These are phyloP conservation scores for Beaufortia kweichowensis DNA, from an alignment of 2,113 vertebrate species.

Conservation along the genomic window DNA sequence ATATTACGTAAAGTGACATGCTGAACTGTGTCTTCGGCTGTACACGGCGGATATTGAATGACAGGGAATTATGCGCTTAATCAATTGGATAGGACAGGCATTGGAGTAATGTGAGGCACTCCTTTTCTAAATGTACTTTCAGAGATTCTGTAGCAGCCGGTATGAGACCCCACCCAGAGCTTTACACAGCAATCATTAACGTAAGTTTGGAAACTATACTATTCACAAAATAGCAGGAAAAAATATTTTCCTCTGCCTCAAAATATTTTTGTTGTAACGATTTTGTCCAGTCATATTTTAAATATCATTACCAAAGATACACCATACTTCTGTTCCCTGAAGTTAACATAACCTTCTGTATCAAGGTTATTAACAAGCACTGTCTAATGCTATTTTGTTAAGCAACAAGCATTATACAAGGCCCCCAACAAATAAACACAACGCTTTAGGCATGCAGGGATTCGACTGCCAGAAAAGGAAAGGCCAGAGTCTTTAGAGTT, in stretches of 20 bases:
- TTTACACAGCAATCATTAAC: conserved; percentile 12
- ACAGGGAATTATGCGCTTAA: conserved; percentile 56
- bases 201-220: conserved; percentile 2
- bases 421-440: conserved; percentile 48
- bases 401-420: conserved; percentile 44
- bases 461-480: conserved; percentile 45
- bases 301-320: conserved; percentile 30
- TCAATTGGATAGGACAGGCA: conserved; percentile 55
- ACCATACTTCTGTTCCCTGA: not conserved
- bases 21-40: conserved; percentile 55
- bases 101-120: conserved; percentile 54
- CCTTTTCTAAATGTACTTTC: conserved; percentile 42
- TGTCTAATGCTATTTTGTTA: conserved; percentile 33
- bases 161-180: conserved; percentile 43
- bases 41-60: conserved; percentile 57
- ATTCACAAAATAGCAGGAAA: not conserved
- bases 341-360: conserved; percentile 47
- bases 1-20: conserved; percentile 52
- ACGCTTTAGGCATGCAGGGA: conserved; percentile 37
- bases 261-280: not conserved
- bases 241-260: not conserved
- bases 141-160: conserved; percentile 37
- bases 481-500: conserved; percentile 52
- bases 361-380: conserved; percentile 47
- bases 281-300: not conserved